Evolutionary conservation across 2,113 vertebrate species (phyloP).

Genomic region (Gobius niger): DNA sequence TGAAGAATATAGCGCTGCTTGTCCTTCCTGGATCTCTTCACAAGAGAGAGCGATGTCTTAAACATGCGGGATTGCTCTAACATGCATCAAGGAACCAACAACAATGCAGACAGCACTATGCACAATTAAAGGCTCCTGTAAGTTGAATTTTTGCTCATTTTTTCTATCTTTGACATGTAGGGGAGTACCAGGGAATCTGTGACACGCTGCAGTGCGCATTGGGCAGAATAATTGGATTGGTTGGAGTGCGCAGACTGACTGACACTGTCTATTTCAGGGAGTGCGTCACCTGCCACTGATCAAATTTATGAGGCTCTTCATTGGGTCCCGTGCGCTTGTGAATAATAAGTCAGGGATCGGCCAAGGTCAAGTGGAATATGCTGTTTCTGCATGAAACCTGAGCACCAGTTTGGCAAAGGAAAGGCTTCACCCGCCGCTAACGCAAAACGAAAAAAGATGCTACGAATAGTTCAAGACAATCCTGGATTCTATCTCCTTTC

Average conservation of each 20-base stretch:
- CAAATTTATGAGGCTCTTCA: constrained; percentile 41
- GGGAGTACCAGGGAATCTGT: not conserved
- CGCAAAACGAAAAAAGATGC: too few species aligned
- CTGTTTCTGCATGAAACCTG: not conserved
- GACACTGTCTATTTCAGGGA: constrained; percentile 33
- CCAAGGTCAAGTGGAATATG: constrained; percentile 63
- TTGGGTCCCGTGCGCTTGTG: constrained; percentile 31
- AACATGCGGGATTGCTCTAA: too few species aligned
- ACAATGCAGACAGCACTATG: too few species aligned
- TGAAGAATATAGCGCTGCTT: not conserved
- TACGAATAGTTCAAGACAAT: too few species aligned
- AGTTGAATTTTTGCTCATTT: too few species aligned
- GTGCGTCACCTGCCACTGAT: constrained; percentile 17
- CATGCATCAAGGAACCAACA: too few species aligned
- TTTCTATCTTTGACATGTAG: not conserved
- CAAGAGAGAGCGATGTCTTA: too few species aligned
- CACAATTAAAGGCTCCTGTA: too few species aligned
- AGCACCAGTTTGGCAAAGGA: not conserved
- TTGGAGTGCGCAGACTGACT: constrained; percentile 6
- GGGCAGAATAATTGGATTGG: not conserved
- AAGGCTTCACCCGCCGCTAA: too few species aligned
- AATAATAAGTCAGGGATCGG: constrained; percentile 41
- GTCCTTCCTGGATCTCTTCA: too few species aligned
- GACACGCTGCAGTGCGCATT: not conserved
- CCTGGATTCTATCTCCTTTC: too few species aligned